Evolutionary conservation across 1,140 invertebrate species (phyloP).

Genomic region (Drosophila pectinifera): DNA sequence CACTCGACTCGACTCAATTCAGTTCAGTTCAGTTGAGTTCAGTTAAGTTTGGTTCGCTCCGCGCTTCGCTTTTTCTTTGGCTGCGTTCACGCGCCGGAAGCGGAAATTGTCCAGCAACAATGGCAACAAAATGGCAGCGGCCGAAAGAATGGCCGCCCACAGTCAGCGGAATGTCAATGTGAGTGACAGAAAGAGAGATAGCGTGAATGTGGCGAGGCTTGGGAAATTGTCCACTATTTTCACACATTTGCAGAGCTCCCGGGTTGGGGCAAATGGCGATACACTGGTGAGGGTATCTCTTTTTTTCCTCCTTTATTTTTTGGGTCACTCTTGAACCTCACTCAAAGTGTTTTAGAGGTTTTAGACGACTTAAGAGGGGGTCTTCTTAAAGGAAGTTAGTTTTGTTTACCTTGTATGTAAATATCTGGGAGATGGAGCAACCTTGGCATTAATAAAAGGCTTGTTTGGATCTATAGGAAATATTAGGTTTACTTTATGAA

Average conservation of each 20-base stretch:
- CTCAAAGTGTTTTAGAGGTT: slow-evolving; percentile 27
- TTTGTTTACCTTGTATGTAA: slow-evolving; percentile 1
- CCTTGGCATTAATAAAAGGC: neutral
- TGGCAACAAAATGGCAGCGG: slow-evolving; percentile 72
- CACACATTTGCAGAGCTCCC: slow-evolving; percentile 68
- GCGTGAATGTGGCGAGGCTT: neutral
- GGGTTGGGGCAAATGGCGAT: slow-evolving; percentile 2
- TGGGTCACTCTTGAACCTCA: slow-evolving; percentile 19
- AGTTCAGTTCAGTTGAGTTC: slow-evolving; percentile 14
- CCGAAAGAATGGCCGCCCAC: slow-evolving; percentile 57
- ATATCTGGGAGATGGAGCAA: neutral
- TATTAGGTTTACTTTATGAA: neutral
- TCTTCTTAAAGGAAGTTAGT: neutral
- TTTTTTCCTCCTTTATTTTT: neutral
- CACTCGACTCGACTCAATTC: slow-evolving; percentile 1
- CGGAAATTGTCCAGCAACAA: slow-evolving; percentile 80
- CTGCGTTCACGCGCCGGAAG: slow-evolving; percentile 75
- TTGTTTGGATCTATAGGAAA: too few relatives aligned
- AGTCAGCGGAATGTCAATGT: slow-evolving; percentile 14
- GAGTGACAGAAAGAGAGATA: slow-evolving; percentile 13
- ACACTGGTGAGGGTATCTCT: slow-evolving; percentile 6
- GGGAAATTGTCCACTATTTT: slow-evolving; percentile 77
- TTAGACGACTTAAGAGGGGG: neutral
- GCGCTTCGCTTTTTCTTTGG: slow-evolving; percentile 32
- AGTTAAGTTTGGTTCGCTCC: slow-evolving; percentile 19